Evolutionary conservation across 2,888 invertebrate genomes (phyloP), one percentile per base, ranked within the genome.

Genomic region (Scaeva pyrastri): DNA sequence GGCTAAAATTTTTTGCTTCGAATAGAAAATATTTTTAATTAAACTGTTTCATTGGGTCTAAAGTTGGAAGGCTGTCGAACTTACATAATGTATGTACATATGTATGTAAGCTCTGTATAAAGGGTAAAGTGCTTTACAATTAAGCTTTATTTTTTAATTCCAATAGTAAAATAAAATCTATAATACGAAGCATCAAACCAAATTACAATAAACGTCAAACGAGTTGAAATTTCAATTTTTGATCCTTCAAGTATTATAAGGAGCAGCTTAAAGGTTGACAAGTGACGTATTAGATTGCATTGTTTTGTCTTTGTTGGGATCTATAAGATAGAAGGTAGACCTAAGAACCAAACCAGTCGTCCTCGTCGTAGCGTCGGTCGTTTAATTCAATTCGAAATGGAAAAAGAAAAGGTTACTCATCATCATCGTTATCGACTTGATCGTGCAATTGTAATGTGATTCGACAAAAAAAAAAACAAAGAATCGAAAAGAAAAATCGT

Each of bases 401-500:
- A 14, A 43, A 43, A 12, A 23, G 60, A 84, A 79, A 85, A 78
- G 84, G 75, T 71, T 79, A n/a, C 21, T 8, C 39, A 31, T 8
- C 39, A 31, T 31, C 31, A 70, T 50, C 73, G 45, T 43, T 55
- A 52, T 43, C 50, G 41, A 12, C 55, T 41, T 39, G 39, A 16
- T 73, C 62, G 43, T 81, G 43, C 74, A 66, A 84, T 68, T 74
- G 80, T 80, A 76, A 76, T 72, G 81, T 58, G 86, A 86, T 70
- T 77, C 36, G 16, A 43, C 12, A 41, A 50, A 60, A 39, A 60
- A 60, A 41, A 11, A 64, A 64, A 64, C 41, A 23, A 4, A 71
- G 52, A 64, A 78, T 43, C 43, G 45, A 66, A 72, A 75, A 41
- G 23, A 62, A 79, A 79, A 62, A 75, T 74, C 78, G 78, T 84